Conservation (phyloP, 2,113 vertebrate species). For the Microcebus jonahi region DNA sequence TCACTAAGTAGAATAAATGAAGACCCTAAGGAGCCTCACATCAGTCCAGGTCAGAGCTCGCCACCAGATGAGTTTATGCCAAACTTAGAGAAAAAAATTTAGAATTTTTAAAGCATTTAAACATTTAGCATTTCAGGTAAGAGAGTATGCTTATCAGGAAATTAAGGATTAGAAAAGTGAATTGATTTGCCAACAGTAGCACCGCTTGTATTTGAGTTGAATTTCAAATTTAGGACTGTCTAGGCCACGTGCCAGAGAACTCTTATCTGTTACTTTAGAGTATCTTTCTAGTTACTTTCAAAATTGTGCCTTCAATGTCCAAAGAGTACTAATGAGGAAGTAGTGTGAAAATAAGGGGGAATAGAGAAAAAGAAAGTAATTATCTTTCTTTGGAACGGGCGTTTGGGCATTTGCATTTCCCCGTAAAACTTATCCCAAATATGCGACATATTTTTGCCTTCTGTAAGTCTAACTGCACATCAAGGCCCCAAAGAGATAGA, state of each 20-base stretch:
- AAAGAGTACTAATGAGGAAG: background rate
- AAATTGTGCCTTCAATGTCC: background rate
- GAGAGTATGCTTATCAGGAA: background rate
- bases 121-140: background rate
- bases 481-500: background rate
- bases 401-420: background rate
- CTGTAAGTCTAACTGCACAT: background rate
- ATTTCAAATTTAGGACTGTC: background rate
- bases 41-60: background rate
- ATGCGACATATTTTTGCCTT: background rate
- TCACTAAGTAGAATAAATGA: background rate
- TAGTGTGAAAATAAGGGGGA: background rate
- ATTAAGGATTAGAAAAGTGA: background rate
- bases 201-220: background rate
- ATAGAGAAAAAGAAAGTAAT: background rate
- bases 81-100: background rate
- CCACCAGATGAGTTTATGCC: background rate
- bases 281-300: constrained; percentile 3
- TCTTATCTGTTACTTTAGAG: background rate
- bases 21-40: background rate
- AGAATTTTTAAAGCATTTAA: background rate
- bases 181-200: background rate
- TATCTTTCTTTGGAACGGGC: background rate
- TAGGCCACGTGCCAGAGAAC: background rate
- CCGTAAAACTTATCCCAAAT: background rate